Evolutionary conservation across 1,140 invertebrate species (phyloP).

Genomic region (Oncopodura yosiiana): DNA sequence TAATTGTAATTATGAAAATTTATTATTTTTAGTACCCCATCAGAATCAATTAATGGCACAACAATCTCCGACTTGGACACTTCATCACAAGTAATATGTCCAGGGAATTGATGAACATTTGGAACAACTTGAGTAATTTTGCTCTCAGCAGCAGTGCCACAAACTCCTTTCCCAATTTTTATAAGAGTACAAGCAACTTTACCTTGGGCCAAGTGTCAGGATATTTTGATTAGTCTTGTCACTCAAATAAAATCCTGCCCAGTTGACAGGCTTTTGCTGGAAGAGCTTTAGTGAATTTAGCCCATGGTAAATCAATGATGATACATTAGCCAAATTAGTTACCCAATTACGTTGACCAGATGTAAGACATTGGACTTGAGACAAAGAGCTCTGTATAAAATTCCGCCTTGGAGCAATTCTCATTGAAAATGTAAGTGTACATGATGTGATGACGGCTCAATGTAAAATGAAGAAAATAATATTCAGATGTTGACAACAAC

Average conservation of each 20-base stretch:
- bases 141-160: conserved; percentile 24
- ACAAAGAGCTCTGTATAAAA: conserved; percentile 19
- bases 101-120: conserved; percentile 29
- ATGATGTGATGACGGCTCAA: no score
- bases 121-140: conserved; percentile 21
- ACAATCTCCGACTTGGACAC: conserved; percentile 28
- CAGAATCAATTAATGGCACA: conserved; percentile 14
- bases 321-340: conserved; percentile 26
- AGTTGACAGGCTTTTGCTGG: conserved; percentile 15
- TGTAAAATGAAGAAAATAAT: no score
- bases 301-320: conserved; percentile 26
- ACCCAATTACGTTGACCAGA: conserved; percentile 18
- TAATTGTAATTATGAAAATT: not conserved
- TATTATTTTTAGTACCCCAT: not conserved
- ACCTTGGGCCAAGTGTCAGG: conserved; percentile 26
- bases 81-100: conserved; percentile 31
- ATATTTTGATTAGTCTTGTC: conserved; percentile 1
- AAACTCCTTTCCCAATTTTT: conserved; percentile 28
- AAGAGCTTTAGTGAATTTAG: conserved; percentile 14
- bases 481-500: no score
- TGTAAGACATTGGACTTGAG: conserved; percentile 11
- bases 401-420: conserved; percentile 9
- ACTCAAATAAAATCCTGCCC: conserved; percentile 26
- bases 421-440: conserved; percentile 12
- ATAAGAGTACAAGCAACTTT: conserved; percentile 28